These are phyloP conservation scores for Nerophis ophidion DNA, from an alignment of 2,113 vertebrate species.

Conservation along the genomic window DNA sequence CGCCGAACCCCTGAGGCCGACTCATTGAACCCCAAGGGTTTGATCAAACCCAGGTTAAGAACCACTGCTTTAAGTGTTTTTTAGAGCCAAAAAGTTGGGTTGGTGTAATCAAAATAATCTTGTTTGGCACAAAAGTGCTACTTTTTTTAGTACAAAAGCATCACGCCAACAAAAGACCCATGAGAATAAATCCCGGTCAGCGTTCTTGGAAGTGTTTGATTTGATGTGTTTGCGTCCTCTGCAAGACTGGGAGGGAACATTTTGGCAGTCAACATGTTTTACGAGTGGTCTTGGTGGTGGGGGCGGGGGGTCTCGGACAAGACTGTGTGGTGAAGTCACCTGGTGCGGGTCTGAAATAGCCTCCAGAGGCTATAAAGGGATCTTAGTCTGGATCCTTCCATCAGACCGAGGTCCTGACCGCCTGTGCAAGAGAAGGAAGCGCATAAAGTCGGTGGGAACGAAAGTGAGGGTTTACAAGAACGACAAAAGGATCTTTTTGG, in stretches of 20 bases:
- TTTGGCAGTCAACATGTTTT: conserved; percentile 54
- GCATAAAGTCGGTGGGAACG: conserved; percentile 5
- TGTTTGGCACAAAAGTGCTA: no score
- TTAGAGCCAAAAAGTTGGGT: no score
- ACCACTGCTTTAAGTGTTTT: no score
- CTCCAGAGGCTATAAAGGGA: conserved; percentile 66
- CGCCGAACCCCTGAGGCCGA: no score
- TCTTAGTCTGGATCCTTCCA: conserved; percentile 9
- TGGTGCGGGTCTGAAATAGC: conserved; percentile 67
- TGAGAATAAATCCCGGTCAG: not conserved
- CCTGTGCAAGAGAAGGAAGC: conserved; percentile 15
- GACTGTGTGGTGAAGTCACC: conserved; percentile 65
- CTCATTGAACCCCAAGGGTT: no score
- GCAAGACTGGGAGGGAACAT: conserved; percentile 23
- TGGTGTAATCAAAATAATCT: no score
- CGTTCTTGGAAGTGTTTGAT: conserved; percentile 21
- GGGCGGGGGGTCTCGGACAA: conserved; percentile 50
- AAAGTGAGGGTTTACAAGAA: conserved; percentile 16
- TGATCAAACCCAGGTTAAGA: no score
- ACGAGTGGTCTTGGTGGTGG: conserved; percentile 28
- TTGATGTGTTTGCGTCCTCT: conserved; percentile 6
- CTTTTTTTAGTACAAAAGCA: no score
- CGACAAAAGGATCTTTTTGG: conserved; percentile 37
- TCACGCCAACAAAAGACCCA: no score
- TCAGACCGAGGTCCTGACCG: conserved; percentile 26